Conservation (phyloP, 35 echinoderm and acorn worm genomes). For the Acanthaster planci region DNA sequence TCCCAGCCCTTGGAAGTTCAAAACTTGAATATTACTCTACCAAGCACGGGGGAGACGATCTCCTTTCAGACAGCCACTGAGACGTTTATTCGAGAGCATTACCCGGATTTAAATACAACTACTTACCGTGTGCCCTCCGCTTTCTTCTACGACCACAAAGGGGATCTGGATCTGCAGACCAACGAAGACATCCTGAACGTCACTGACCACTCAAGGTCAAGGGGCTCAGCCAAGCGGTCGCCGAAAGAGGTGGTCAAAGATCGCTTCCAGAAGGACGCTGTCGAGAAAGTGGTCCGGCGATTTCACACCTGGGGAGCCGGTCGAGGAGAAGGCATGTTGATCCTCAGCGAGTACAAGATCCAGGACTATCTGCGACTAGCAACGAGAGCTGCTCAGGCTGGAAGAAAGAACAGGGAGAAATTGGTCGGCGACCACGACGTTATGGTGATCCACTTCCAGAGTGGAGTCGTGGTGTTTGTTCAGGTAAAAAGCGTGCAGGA, state of each 20-base stretch:
- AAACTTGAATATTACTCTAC: neutral
- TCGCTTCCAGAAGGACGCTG: constrained; percentile 5
- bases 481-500: neutral
- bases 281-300: neutral
- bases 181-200: neutral
- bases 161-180: neutral
- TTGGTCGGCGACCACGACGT: constrained; percentile 13
- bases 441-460: neutral
- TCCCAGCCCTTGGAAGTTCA: neutral
- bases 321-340: neutral
- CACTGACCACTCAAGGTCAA: too few relatives aligned
- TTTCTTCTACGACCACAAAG: neutral
- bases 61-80: neutral
- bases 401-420: neutral
- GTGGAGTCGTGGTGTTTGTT: neutral
- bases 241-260: neutral
- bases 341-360: constrained; percentile 11
- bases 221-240: too few relatives aligned
- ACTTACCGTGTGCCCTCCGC: constrained; percentile 2
- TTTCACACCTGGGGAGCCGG: neutral
- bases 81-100: neutral
- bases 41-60: neutral
- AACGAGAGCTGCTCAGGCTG: neutral
- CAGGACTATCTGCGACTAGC: neutral
- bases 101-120: neutral